Percentiles rank a stretch among this genome's conserved stretches.
phyloP scores from a whole-genome alignment of 2,113 vertebrate genomes.

The Diadophis punctatus region DNA sequence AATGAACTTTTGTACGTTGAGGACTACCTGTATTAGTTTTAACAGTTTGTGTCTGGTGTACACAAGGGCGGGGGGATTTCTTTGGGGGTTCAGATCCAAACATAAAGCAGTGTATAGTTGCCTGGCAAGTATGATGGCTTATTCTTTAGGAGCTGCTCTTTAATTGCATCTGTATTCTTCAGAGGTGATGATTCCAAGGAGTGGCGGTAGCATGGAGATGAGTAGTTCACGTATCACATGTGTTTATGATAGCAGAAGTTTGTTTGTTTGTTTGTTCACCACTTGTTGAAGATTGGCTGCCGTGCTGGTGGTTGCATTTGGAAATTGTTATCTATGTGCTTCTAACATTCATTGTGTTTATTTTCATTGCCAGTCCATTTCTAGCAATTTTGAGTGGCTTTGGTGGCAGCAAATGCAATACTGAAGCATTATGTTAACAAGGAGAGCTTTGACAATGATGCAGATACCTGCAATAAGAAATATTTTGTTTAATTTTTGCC shows the following conservation, averaged over 20 bases:
- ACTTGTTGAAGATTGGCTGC: background rate
- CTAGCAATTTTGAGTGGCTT: background rate
- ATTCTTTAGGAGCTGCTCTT: background rate
- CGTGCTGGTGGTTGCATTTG: background rate
- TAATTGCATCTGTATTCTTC: background rate
- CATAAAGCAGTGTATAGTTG: background rate
- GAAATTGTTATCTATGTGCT: too few species aligned
- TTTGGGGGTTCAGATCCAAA: background rate
- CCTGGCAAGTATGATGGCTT: too few species aligned
- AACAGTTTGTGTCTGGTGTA: background rate
- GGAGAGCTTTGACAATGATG: background rate
- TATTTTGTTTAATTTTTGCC: background rate
- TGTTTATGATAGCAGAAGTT: background rate
- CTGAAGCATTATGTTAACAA: background rate
- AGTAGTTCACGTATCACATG: background rate
- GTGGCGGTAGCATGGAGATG: background rate
- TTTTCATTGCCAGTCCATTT: background rate
- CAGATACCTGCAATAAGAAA: background rate
- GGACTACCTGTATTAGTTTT: background rate
- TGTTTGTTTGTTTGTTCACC: background rate
- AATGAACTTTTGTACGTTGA: too few species aligned
- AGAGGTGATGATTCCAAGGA: background rate
- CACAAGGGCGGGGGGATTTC: too few species aligned
- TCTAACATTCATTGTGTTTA: background rate
- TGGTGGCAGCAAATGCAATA: background rate